Evolutionary conservation across 2,797 vertebrate species (phyloP), one percentile per base, ranked within the genome.

Genomic region (Erpetoichthys calabaricus): DNA sequence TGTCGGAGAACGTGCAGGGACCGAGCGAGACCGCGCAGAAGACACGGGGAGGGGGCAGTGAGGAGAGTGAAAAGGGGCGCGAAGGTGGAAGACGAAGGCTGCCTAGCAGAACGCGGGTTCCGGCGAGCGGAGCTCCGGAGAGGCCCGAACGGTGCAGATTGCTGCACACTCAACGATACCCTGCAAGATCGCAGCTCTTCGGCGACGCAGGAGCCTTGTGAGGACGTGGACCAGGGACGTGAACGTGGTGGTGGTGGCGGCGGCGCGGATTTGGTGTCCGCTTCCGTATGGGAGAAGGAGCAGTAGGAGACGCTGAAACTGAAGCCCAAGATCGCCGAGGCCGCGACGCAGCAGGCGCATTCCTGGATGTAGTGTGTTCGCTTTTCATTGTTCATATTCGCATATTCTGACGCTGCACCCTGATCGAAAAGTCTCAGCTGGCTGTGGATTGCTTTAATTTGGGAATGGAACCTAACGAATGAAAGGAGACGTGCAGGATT

Each of bases 1-100:
- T 42, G 53, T n/a, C 53, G 53, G 53, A 72, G 67, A 73, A 79
- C 66, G 67, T 54, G 42, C n/a, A 6, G 41, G 50, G 50, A 7
- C 53, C 41, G 53, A 54, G 53, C 5, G n/a, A n/a, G 47, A 49
- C 7, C 7, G 47, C 41, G 44, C 6, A n/a, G 53, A 54, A 41
- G 6, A 43, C 4, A 54, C 41, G 53, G 3, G 42, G 7, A 4
- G 53, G 5, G 53, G 43, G 62, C 43, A 62, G 51, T 4, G 44
- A 51, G 46, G 45, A 53, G 56, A 62, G 60, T 47, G 54, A 46
- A 57, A 57, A n/a, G 44, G 6, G 53, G 51, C 45, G 8, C 51
- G 57, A 47, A 53, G 51, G 45, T 57, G 64, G 51, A 51, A 42
- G 51, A 57, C n/a, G 59, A 56, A 56, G 43, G 65, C 53, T 62